Evolutionary conservation across 23 tunicate genomes (phyloP).

Genomic region (Clavelina lepadiformis): DNA sequence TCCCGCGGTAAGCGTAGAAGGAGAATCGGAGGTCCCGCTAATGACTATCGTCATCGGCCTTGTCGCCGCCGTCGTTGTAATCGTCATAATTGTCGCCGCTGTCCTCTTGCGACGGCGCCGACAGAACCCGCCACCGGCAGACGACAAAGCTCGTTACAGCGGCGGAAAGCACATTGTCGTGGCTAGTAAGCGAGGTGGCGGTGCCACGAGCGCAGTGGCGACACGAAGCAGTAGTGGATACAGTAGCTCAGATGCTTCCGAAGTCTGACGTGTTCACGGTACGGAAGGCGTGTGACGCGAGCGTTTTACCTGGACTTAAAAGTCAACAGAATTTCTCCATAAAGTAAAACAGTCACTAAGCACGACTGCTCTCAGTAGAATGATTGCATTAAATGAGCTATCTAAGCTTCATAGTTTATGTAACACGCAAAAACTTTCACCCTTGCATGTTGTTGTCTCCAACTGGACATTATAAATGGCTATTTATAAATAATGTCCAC

Average conservation of each 20-base stretch:
- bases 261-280: slow-evolving; percentile 65
- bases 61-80: slow-evolving; percentile 11
- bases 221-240: slow-evolving; percentile 55
- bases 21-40: slow-evolving; percentile 26
- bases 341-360: too few relatives aligned
- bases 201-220: slow-evolving; percentile 19
- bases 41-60: slow-evolving; percentile 28
- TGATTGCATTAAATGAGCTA: too few relatives aligned
- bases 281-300: too few relatives aligned
- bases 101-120: slow-evolving; percentile 31
- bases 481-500: too few relatives aligned
- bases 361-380: too few relatives aligned
- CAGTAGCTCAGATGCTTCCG: slow-evolving; percentile 77
- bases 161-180: slow-evolving; percentile 60
- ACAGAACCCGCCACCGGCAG: slow-evolving; percentile 10
- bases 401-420: too few relatives aligned
- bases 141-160: slow-evolving; percentile 40
- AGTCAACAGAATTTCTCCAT: too few relatives aligned
- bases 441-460: too few relatives aligned
- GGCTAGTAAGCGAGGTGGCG: slow-evolving; percentile 20
- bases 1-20: not conserved
- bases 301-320: too few relatives aligned
- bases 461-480: too few relatives aligned
- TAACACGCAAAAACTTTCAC: too few relatives aligned
- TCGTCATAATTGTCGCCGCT: slow-evolving; percentile 38